Evolutionary conservation across 2,113 vertebrate genomes (phyloP).

Genomic region (Cygnus atratus): DNA sequence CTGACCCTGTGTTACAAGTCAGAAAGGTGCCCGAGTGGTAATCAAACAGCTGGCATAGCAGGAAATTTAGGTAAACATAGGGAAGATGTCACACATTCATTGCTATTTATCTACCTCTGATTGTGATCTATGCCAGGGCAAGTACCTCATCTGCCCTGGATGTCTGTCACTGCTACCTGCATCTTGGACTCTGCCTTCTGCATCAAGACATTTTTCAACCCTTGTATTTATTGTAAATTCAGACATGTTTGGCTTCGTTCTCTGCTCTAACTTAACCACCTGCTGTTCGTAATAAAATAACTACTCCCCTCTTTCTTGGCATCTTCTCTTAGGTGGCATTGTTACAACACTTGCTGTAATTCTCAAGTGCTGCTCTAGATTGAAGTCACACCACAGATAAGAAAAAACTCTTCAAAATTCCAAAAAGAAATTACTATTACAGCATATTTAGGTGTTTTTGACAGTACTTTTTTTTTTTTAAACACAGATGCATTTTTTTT

Average conservation of each 20-base stretch:
- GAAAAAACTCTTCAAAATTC: background rate
- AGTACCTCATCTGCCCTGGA: background rate
- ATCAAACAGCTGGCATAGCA: background rate
- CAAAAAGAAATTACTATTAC: background rate
- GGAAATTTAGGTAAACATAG: background rate
- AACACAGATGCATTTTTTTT: no score
- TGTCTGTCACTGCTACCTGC: background rate
- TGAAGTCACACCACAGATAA: background rate
- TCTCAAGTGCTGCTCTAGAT: background rate
- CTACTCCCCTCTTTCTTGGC: background rate
- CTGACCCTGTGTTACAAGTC: no score
- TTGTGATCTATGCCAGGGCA: background rate
- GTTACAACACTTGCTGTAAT: background rate
- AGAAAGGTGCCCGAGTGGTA: background rate
- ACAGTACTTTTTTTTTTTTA: no score
- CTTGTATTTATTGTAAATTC: background rate
- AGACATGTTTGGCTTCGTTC: background rate
- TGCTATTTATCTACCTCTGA: background rate
- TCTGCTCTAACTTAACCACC: background rate
- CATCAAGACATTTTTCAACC: background rate
- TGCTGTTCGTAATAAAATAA: background rate
- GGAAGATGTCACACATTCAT: background rate
- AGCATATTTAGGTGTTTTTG: background rate
- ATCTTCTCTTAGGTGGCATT: background rate
- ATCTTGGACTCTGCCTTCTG: background rate